Evolutionary conservation across 2,888 invertebrate genomes (phyloP), one percentile per base, ranked within the genome.

Genomic region (Heteromurus nitidus): DNA sequence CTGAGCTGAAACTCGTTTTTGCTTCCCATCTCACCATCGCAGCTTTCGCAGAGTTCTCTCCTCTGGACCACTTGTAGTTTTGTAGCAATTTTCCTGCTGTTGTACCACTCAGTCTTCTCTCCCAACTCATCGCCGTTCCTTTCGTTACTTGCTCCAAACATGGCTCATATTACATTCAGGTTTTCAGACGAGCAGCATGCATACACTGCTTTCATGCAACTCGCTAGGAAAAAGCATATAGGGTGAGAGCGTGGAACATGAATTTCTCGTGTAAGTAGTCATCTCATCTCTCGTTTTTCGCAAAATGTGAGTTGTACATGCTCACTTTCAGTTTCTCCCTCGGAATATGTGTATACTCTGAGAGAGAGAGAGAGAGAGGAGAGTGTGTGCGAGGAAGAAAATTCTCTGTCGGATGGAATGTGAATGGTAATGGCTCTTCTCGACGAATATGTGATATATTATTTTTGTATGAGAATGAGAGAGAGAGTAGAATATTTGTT

Each of bases 31-130:
- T n/a, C n/a, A n/a, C n/a, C n/a, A n/a, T n/a, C n/a, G n/a, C n/a
- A n/a, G n/a, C n/a, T n/a, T n/a, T n/a, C n/a, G n/a, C n/a, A n/a
- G n/a, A n/a, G 13, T 36, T 36, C 13, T 36, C 36, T 36, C 7
- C 42, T 62, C 47, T 77, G 69, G 77, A 77, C 77, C 77, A 77
- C 77, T 77, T 77, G 77, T 77, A 77, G 77, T 77, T 55, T 69
- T 77, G 62, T 75, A 75, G 67, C 75, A 44, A 75, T 75, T 75
- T 74, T 30, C 67, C 28, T 50, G 47, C n/a, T 31, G 24, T 44
- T 30, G 42, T 11, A 42, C n/a, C 58, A 24, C 60, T 42, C 42
- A 24, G 36, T 42, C 70, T 70, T 58, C 58, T 58, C 50, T 31
- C 30, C 28, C 47, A 18, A 28, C 9, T 18, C 42, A 26, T 55